A percentile compares a stretch with the other conserved stretches of the same genome.
These are phyloP conservation scores for Poecilia wingei DNA, from an alignment of 2,797 vertebrate genomes.

Conservation along the genomic window DNA sequence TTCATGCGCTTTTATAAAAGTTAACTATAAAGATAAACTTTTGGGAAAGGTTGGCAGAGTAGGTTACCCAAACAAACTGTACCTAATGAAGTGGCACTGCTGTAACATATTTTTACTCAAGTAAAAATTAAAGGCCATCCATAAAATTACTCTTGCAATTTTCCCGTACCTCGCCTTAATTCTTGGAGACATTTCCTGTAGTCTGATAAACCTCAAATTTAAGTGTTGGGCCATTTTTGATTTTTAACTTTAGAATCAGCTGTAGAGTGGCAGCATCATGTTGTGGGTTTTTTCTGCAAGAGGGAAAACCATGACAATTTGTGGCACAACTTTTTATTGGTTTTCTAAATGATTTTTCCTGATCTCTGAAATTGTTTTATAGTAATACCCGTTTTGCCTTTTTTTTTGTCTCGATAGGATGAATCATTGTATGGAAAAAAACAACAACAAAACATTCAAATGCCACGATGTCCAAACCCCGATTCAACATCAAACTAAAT, in stretches of 20 bases:
- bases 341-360: background rate
- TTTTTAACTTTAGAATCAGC: background rate
- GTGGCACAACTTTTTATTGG: background rate
- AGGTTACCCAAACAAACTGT: too few relatives aligned
- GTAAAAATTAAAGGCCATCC: background rate
- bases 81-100: too few relatives aligned
- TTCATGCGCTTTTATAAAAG: background rate
- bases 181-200: background rate
- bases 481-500: conserved; percentile 5
- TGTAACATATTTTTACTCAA: background rate
- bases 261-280: background rate
- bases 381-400: background rate
- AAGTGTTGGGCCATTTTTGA: background rate
- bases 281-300: background rate
- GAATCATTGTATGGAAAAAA: background rate
- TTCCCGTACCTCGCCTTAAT: background rate
- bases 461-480: conserved; percentile 10
- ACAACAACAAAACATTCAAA: background rate
- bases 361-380: background rate
- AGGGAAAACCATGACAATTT: background rate
- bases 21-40: background rate
- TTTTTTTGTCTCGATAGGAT: conserved; percentile 16
- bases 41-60: background rate
- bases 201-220: background rate
- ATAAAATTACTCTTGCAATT: too few relatives aligned